These are phyloP conservation scores for Hyphantria cunea DNA, from an alignment of 1,140 invertebrate species.

Conservation along the genomic window DNA sequence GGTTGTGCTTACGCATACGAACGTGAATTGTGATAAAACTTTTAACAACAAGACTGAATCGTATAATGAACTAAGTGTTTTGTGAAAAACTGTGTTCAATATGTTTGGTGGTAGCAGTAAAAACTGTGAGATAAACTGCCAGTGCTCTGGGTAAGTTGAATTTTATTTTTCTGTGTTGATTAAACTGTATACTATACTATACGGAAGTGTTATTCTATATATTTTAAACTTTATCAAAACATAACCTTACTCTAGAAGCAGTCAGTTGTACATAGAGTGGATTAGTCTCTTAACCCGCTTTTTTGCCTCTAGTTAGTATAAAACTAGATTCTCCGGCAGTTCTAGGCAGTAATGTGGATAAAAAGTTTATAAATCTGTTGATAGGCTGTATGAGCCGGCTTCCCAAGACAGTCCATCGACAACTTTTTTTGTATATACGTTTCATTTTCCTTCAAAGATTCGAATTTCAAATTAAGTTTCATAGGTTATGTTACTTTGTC, in stretches of 20 bases:
- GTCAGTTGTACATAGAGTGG: no score
- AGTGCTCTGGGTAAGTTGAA: slow-evolving; percentile 68
- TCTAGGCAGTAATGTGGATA: neutral
- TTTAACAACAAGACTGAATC: slow-evolving; percentile 38
- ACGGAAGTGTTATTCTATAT: no score
- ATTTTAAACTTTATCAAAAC: no score
- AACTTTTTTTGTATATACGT: no score
- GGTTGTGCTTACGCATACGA: slow-evolving; percentile 9
- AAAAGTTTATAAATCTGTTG: neutral
- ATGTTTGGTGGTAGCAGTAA: slow-evolving; percentile 70
- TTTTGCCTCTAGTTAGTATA: neutral
- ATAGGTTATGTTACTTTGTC: no score
- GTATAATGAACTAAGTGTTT: slow-evolving; percentile 48
- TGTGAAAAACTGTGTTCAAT: slow-evolving; percentile 47
- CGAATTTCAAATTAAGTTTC: no score
- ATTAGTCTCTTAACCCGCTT: neutral
- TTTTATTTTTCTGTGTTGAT: no score
- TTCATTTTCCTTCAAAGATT: no score
- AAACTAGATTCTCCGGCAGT: neutral
- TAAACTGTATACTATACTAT: no score
- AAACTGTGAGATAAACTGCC: slow-evolving; percentile 67
- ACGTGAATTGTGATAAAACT: slow-evolving; percentile 38
- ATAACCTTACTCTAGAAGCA: no score
- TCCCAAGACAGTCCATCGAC: no score
- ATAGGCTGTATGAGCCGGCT: neutral